phyloP scores from a whole-genome alignment of 1,140 invertebrate species.

The Phymorhynchus buccinoides region DNA sequence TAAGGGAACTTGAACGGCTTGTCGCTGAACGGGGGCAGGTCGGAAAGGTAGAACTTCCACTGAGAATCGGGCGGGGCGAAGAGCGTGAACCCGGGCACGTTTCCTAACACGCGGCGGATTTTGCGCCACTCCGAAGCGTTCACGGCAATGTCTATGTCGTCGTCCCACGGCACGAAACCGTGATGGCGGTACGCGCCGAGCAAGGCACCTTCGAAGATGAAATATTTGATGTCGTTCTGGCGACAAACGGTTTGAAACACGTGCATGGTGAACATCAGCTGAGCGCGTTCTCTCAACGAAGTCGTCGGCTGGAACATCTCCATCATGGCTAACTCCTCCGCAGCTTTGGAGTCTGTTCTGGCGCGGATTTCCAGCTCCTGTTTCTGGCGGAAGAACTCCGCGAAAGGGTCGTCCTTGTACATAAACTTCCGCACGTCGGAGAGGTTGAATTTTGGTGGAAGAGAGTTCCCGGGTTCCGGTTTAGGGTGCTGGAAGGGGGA shows the following conservation, averaged over 20 bases:
- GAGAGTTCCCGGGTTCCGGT: not conserved
- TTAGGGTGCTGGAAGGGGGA: not conserved
- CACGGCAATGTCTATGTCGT: constrained; percentile 63
- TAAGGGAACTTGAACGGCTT: constrained; percentile 60
- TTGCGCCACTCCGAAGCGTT: constrained; percentile 49
- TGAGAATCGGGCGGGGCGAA: constrained; percentile 45
- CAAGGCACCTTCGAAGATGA: constrained; percentile 59
- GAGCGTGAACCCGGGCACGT: constrained; percentile 43
- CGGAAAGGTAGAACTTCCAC: constrained; percentile 61
- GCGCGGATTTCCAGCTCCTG: not conserved
- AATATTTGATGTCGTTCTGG: constrained; percentile 52
- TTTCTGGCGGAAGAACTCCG: constrained; percentile 19
- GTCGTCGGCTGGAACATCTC: constrained; percentile 41
- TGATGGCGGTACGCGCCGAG: constrained; percentile 61
- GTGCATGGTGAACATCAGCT: constrained; percentile 45
- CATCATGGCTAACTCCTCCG: constrained; percentile 15
- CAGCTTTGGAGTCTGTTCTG: not conserved
- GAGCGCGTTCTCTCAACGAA: constrained; percentile 32
- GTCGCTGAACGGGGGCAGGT: constrained; percentile 35
- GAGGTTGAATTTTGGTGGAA: not conserved
- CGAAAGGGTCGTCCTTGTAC: not conserved
- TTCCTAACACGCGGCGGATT: constrained; percentile 41
- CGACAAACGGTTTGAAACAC: constrained; percentile 46
- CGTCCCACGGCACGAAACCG: constrained; percentile 68
- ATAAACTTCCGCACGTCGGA: constrained; percentile 34